These are phyloP conservation scores for Gobionotothen gibberifrons DNA, from an alignment of 2,797 vertebrate genomes.

Conservation along the genomic window DNA sequence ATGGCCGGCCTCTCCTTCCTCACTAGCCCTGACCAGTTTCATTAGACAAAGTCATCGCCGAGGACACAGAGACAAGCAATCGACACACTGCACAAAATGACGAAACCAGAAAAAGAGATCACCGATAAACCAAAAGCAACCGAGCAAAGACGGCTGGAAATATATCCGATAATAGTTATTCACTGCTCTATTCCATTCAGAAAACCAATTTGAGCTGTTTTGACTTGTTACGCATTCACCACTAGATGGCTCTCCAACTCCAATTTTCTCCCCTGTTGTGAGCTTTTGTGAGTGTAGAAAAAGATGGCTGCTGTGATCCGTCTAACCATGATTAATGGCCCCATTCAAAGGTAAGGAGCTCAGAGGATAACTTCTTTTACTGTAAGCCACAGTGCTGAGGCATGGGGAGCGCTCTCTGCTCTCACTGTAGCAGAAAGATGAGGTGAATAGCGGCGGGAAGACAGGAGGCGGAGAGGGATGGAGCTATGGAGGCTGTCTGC, in stretches of 20 bases:
- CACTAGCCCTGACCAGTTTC: slow-evolving; percentile 39
- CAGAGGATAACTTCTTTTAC: slow-evolving; percentile 83
- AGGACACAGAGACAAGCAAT: slow-evolving; percentile 44
- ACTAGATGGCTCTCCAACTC: slow-evolving; percentile 71
- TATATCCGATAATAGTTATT: not conserved
- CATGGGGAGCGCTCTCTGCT: slow-evolving; percentile 61
- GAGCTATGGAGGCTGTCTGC: slow-evolving; percentile 13
- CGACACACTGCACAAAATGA: slow-evolving; percentile 39
- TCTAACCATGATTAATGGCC: slow-evolving; percentile 83
- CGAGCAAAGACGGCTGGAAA: slow-evolving; percentile 2
- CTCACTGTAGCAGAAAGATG: slow-evolving; percentile 55
- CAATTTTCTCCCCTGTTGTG: not conserved
- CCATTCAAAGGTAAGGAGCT: slow-evolving; percentile 82
- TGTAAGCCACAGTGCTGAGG: slow-evolving; percentile 74
- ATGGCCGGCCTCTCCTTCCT: slow-evolving; percentile 66
- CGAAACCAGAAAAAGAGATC: not conserved
- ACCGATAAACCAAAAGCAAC: slow-evolving; percentile 8
- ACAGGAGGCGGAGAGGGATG: slow-evolving; percentile 44
- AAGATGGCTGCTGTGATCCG: slow-evolving; percentile 69
- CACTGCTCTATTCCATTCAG: slow-evolving; percentile 18
- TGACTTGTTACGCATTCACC: not conserved
- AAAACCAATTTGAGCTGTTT: not conserved
- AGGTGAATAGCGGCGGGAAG: slow-evolving; percentile 66
- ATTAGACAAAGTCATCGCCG: slow-evolving; percentile 69
- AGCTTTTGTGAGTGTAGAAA: slow-evolving; percentile 8